These are phyloP conservation scores for Spilogale gracilis DNA, from an alignment of 2,113 vertebrate species.

Conservation along the genomic window DNA sequence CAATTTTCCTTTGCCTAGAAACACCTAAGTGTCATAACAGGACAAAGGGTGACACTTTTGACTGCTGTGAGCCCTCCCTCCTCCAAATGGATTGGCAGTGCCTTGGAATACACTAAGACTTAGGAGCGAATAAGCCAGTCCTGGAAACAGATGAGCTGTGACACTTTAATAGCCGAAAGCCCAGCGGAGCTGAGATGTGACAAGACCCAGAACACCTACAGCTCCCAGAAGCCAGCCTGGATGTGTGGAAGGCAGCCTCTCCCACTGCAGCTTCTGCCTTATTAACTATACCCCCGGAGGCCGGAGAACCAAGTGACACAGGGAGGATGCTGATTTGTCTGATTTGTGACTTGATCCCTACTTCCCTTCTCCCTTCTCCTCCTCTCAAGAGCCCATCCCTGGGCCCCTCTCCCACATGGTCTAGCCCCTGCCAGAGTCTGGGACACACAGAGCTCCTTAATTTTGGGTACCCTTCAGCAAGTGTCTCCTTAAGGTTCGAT, in stretches of 20 bases:
- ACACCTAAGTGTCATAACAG: background rate
- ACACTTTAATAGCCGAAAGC: constrained; percentile 2
- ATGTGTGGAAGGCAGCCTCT: background rate
- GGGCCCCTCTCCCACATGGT: background rate
- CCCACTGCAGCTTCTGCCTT: accelerated
- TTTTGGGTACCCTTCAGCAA: background rate
- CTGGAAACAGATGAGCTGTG: background rate
- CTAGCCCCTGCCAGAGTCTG: background rate
- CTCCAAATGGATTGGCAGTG: background rate
- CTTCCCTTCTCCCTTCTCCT: background rate
- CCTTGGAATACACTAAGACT: background rate
- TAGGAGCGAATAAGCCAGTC: background rate
- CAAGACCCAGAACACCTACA: background rate
- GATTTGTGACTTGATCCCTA: background rate
- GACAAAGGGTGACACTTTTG: background rate
- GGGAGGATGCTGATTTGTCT: background rate
- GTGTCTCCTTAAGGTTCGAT: background rate
- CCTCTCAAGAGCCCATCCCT: accelerated
- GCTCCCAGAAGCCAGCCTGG: background rate
- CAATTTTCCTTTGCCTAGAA: background rate
- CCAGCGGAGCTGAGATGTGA: background rate
- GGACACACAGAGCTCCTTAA: background rate
- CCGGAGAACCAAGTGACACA: background rate
- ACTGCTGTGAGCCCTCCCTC: background rate
- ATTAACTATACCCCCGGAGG: background rate